phyloP scores from a whole-genome alignment of 2,797 vertebrate species.

The Thripadectes ignobilis region DNA sequence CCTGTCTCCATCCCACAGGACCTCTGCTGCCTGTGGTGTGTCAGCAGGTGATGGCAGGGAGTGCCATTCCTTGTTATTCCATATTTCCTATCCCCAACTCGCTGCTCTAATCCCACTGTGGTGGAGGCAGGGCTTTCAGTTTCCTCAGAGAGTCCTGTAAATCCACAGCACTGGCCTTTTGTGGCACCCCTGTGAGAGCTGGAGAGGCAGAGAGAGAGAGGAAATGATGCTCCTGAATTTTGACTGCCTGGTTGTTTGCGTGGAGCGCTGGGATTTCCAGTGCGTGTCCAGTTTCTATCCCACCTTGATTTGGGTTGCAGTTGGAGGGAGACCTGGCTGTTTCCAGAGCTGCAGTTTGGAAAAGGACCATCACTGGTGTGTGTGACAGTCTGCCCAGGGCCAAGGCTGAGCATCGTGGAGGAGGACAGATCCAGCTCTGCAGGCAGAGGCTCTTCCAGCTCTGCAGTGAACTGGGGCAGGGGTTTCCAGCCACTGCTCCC shows the following conservation, averaged over 20 bases:
- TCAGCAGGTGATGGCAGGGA: not conserved
- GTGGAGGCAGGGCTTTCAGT: not conserved
- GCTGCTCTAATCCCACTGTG: not conserved
- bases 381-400: not conserved
- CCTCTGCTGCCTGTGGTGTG: accelerated
- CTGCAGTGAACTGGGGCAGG: not conserved
- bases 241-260: not conserved
- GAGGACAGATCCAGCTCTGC: not conserved
- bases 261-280: not conserved
- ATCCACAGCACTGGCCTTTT: not conserved
- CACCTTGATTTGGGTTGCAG: not conserved
- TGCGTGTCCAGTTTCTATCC: accelerated
- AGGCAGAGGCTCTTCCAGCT: not conserved
- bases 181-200: accelerated
- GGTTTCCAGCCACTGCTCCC: not conserved
- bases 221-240: not conserved
- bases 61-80: accelerated
- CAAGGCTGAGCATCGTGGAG: not conserved
- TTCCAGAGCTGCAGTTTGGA: not conserved
- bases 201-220: not conserved
- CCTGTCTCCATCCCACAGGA: not conserved
- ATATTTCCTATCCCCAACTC: not conserved
- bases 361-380: not conserved
- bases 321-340: not conserved
- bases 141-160: not conserved